Evolutionary conservation across 2,888 invertebrate species (phyloP).

Genomic region (Mythimna loreyi): DNA sequence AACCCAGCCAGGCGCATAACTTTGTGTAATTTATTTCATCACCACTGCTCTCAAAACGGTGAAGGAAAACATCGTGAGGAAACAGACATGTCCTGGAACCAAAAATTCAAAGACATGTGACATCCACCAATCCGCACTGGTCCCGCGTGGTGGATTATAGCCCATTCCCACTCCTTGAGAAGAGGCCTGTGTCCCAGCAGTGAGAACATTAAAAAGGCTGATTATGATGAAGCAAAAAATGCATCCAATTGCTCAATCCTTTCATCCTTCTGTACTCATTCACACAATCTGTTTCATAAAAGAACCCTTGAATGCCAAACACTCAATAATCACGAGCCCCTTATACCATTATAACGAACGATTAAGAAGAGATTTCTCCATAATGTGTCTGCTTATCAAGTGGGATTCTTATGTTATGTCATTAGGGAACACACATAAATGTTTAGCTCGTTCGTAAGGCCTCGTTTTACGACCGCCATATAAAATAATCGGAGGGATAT

Average conservation of each 20-base stretch:
- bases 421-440: constrained; percentile 18
- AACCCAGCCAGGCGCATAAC: too few species aligned
- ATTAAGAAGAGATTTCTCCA: constrained; percentile 30
- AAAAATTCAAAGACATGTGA: too few species aligned
- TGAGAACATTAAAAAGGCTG: too few species aligned
- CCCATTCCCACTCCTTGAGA: too few species aligned
- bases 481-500: constrained; percentile 16
- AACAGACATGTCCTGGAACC: too few species aligned
- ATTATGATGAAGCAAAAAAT: too few species aligned
- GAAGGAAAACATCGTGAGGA: too few species aligned
- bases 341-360: constrained; percentile 13
- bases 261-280: neutral
- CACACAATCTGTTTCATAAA: neutral
- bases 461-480: constrained; percentile 24
- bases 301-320: neutral
- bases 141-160: too few species aligned
- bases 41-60: too few species aligned
- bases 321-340: constrained; percentile 23
- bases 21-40: too few species aligned
- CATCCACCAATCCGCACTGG: too few species aligned
- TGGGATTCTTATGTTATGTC: neutral
- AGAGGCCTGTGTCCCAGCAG: too few species aligned
- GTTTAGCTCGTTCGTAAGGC: constrained; percentile 6
- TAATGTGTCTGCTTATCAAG: constrained; percentile 15
- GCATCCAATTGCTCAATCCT: neutral